A percentile compares a stretch with the other conserved stretches of the same genome.
phyloP scores from a whole-genome alignment of 1,140 invertebrate genomes.

The Caenorhabditis briggsae region DNA sequence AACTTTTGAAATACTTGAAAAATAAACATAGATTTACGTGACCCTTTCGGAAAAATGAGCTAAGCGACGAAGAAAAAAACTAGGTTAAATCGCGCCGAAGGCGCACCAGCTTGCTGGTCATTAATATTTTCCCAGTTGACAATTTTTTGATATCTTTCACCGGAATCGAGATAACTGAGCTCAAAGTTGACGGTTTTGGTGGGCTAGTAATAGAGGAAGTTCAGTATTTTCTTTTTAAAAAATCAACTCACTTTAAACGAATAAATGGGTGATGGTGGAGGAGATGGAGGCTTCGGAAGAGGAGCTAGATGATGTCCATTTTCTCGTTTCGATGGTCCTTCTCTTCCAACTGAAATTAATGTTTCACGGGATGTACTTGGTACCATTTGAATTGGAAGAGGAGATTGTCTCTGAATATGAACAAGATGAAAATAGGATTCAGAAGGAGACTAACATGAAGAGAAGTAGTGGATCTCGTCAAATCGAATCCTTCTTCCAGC shows the following conservation, averaged over 20 bases:
- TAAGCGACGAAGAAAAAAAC: too few relatives aligned
- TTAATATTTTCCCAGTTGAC: too few relatives aligned
- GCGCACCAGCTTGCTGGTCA: too few relatives aligned
- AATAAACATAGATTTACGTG: too few relatives aligned
- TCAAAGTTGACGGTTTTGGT: too few relatives aligned
- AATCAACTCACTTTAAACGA: conserved; percentile 29
- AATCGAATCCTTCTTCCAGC: neutral
- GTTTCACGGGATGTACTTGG: conserved; percentile 40
- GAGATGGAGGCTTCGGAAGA: conserved; percentile 25
- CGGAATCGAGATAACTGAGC: neutral
- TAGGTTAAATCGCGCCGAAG: too few relatives aligned
- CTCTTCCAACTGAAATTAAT: conserved; percentile 43
- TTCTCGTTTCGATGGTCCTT: conserved; percentile 5
- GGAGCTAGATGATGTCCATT: neutral
- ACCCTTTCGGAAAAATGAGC: too few relatives aligned
- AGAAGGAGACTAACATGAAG: neutral
- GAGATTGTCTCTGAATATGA: conserved; percentile 19
- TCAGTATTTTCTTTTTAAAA: neutral
- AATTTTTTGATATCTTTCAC: neutral
- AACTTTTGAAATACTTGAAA: too few relatives aligned
- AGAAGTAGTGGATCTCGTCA: conserved; percentile 38
- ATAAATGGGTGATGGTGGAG: conserved; percentile 24
- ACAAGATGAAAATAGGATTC: neutral
- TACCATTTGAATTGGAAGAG: conserved; percentile 49
- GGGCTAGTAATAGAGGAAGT: too few relatives aligned